Evolutionary conservation across 1,140 invertebrate species (phyloP), one percentile per base, ranked within the genome.

Genomic region (Zeugodacus cucurbitae): DNA sequence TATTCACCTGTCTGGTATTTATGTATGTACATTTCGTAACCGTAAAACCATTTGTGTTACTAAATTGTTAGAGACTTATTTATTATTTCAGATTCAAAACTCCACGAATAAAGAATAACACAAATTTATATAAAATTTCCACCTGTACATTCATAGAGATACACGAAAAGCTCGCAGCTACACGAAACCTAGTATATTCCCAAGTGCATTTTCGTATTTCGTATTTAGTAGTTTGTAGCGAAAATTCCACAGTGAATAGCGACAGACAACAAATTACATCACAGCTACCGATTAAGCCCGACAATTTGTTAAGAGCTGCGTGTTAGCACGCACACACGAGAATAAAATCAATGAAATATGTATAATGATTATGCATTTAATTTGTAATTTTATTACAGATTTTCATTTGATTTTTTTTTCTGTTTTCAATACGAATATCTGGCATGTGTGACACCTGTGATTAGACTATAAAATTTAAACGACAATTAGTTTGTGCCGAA

Each of bases 391-490:
- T 48, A 82, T 54, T 48, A 29, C 74, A 48, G 3, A 82, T 78
- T 29, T 29, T 48, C 2, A 82, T 48, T 48, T 48, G 3, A 82
- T 78, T 82, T 48, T 48, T 54, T 67, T 67, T 29, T 32, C 32
- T 3, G 29, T 67, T 34, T 2, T 34, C 11, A n/a, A 70, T 41
- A 41, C 10, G 22, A 70, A 32, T 70, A 4, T 70, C 22, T 26
- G 58, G 58, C n/a, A 14, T 74, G 34, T 82, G n/a, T 82, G 74
- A 82, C 74, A 82, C 74, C 74, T 54, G 74, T 82, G 74, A 82
- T 78, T 78, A 78, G 41, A 48, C 74, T 78, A n/a, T 48, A n/a
- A 74, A 74, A 74, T 74, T 74, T 74, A 44, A 70, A 70, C 41
- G 17, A 78, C 74, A 78, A 78, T 44, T 78, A 32, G 29, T 37